These are phyloP conservation scores for Columba livia DNA, from an alignment of 2,113 vertebrate genomes.

Conservation along the genomic window DNA sequence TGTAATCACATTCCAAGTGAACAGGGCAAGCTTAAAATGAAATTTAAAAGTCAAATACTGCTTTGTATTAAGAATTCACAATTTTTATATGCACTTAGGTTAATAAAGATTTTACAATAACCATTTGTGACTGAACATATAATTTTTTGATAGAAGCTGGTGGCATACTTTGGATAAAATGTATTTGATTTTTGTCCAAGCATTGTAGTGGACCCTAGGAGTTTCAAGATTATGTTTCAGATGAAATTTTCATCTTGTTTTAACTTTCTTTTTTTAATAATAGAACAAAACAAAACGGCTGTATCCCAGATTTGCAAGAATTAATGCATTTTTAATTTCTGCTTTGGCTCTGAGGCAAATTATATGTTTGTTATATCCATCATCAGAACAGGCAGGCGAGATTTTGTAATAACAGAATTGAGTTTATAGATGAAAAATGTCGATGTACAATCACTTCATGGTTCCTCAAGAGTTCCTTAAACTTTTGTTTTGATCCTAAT, in stretches of 20 bases:
- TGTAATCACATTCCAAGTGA: constrained; percentile 90
- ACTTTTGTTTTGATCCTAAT: constrained; percentile 9
- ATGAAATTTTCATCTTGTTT: constrained; percentile 49
- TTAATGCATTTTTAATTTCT: constrained; percentile 74
- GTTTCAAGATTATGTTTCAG: constrained; percentile 45
- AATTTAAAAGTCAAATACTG: constrained; percentile 94
- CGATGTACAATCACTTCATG: neutral
- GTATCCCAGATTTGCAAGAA: constrained; percentile 32
- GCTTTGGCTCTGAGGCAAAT: constrained; percentile 32
- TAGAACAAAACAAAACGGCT: constrained; percentile 41
- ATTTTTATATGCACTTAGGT: constrained; percentile 83
- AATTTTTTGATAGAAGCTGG: constrained; percentile 74
- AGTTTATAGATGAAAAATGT: neutral
- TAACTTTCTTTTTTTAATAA: constrained; percentile 56
- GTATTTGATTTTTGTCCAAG: constrained; percentile 67
- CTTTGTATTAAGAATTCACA: constrained; percentile 84
- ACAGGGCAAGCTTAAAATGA: constrained; percentile 86
- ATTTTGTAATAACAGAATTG: constrained; percentile 13
- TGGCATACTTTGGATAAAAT: constrained; percentile 58
- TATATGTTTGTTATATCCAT: constrained; percentile 55
- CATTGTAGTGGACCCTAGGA: constrained; percentile 32
- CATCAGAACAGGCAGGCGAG: constrained; percentile 38
- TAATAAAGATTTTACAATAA: constrained; percentile 87
- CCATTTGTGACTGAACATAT: constrained; percentile 78
- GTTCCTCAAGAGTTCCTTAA: neutral